Evolutionary conservation across 2,888 invertebrate species (phyloP), one percentile per base, ranked within the genome.

Genomic region (Clostera curtula): DNA sequence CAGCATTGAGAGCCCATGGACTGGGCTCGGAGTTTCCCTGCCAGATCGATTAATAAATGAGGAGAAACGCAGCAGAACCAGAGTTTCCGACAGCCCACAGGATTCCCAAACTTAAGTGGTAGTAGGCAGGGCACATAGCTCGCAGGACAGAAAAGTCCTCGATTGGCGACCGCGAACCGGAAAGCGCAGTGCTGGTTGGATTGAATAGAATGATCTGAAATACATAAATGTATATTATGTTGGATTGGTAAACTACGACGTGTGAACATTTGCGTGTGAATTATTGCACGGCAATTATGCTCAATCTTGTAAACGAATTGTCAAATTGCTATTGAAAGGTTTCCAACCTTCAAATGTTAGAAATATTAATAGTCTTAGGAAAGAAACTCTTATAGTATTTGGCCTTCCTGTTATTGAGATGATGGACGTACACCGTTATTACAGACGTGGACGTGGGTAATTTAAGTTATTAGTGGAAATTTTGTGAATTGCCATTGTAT

Each of bases 241-340:
- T n/a, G n/a, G n/a, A n/a, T n/a, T n/a, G n/a, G n/a, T n/a, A n/a
- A 8, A 19, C 6, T 21, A 6, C 17, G 37, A 49, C 53, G 53
- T 58, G 58, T 56, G 58, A 61, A 58, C 42, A 48, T 24, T 52
- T 36, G 58, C 64, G 57, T 64, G 64, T 53, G 52, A 54, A 56
- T 52, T 47, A 49, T 36, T 40, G 35, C 44, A 59, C 48, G 55
- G 46, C 59, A 47, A 56, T 63, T 56, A 56, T 56, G 40, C 30
- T 45, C 55, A 59, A 66, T 68, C 59, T 61, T 44, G 43, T 60
- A 60, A 50, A 52, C 49, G 53, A 58, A 63, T 59, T 61, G 60
- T 56, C 56, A 61, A 56, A 63, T 65, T 56, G 56, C 52, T 58
- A 46, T 67, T 48, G 63, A 61, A 66, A 69, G 56, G 54, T 54